These are phyloP conservation scores for Crenuchus spilurus DNA, from an alignment of 2,797 vertebrate genomes.

Conservation along the genomic window DNA sequence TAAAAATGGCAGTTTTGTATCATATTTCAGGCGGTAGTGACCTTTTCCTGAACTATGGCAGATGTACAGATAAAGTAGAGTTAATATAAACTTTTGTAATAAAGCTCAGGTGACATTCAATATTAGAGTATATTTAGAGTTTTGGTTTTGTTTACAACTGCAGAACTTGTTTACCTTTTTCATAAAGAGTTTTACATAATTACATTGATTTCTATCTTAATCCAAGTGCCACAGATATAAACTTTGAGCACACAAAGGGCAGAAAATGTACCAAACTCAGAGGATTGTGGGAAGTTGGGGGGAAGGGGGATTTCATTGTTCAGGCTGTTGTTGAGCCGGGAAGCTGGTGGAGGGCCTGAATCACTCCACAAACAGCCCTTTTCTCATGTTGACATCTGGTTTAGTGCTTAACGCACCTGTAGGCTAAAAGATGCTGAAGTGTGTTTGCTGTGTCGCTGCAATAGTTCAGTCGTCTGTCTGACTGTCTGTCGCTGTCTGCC, in stretches of 20 bases:
- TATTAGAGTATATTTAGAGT: too few relatives aligned
- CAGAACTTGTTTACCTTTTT: too few relatives aligned
- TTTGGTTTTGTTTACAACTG: too few relatives aligned
- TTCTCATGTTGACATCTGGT: conserved; percentile 92
- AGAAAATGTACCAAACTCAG: conserved; percentile 18
- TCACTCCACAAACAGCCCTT: conserved; percentile 83
- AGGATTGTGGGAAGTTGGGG: conserved; percentile 59
- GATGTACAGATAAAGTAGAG: too few relatives aligned
- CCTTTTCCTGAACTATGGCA: too few relatives aligned
- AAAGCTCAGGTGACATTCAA: too few relatives aligned
- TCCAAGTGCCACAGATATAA: conserved; percentile 1
- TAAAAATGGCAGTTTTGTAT: too few relatives aligned
- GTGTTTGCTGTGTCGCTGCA: conserved; percentile 56
- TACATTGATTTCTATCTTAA: too few relatives aligned
- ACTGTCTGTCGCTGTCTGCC: conserved; percentile 78
- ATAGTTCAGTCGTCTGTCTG: conserved; percentile 83
- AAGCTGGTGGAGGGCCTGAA: conserved; percentile 76
- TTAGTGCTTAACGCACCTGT: conserved; percentile 93
- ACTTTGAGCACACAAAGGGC: conserved; percentile 26
- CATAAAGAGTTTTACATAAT: too few relatives aligned
- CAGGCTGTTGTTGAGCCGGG: conserved; percentile 76
- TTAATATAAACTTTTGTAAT: too few relatives aligned
- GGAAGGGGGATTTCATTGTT: conserved; percentile 79
- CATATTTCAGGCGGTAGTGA: too few relatives aligned
- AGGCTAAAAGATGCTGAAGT: conserved; percentile 73